Conservation (phyloP, 2,113 vertebrate genomes). For the Myiagra hebetior region DNA sequence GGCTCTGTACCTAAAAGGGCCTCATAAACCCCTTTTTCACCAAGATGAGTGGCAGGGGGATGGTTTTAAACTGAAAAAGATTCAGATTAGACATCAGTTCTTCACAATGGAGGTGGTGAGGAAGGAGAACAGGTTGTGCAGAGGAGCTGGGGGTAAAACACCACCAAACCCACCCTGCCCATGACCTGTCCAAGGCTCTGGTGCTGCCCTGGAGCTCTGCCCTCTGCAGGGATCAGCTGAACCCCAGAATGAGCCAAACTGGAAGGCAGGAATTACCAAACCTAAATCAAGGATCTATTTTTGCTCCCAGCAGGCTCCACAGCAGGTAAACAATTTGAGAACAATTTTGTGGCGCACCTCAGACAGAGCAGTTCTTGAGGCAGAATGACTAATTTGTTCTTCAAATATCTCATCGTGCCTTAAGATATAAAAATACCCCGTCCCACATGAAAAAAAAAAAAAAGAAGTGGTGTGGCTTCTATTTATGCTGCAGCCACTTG, state of each 20-base stretch:
- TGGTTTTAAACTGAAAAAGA: neutral
- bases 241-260: neutral
- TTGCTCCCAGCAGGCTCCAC: neutral
- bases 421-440: constrained; percentile 37
- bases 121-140: neutral
- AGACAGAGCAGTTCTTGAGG: constrained; percentile 51
- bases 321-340: constrained; percentile 62
- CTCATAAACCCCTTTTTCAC: neutral
- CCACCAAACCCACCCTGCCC: neutral
- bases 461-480: constrained; percentile 31
- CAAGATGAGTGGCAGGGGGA: neutral
- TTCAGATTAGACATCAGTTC: neutral
- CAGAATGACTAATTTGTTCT: constrained; percentile 61
- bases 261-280: neutral
- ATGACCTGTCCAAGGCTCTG: neutral
- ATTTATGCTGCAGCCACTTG: constrained; percentile 49
- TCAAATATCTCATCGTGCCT: constrained; percentile 54
- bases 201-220: neutral
- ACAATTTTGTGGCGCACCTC: constrained; percentile 57
- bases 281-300: constrained; percentile 43
- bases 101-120: rapidly evolving
- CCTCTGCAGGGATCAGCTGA: neutral
- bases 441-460: constrained; percentile 39
- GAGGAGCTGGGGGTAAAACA: neutral
- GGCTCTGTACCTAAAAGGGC: neutral